Evolutionary conservation across 2,113 vertebrate species (phyloP).

Genomic region (Cnemophilus loriae): DNA sequence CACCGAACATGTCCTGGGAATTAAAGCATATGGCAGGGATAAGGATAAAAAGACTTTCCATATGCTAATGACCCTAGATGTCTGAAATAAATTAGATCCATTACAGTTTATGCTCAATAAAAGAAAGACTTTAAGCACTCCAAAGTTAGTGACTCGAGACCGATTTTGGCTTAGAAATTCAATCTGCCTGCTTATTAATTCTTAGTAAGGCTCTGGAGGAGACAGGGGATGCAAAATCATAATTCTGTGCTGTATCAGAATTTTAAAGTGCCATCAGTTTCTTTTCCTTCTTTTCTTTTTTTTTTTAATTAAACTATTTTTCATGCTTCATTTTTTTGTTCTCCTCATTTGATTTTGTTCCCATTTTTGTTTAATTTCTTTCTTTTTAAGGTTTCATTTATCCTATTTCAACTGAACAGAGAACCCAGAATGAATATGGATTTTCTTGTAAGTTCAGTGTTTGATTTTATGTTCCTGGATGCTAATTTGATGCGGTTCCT

Average conservation of each 20-base stretch:
- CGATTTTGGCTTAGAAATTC: constrained; percentile 83
- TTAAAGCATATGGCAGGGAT: constrained; percentile 77
- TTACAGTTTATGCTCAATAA: constrained; percentile 85
- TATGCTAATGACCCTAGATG: constrained; percentile 81
- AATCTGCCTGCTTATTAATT: constrained; percentile 82
- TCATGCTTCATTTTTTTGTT: constrained; percentile 78
- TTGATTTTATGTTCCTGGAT: constrained; percentile 75
- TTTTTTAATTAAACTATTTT: constrained; percentile 73
- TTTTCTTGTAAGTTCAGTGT: constrained; percentile 92
- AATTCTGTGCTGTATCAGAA: constrained; percentile 60
- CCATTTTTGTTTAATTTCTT: constrained; percentile 82
- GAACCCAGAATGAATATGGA: constrained; percentile 93
- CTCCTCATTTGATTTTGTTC: constrained; percentile 79
- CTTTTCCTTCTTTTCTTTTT: constrained; percentile 54
- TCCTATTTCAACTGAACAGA: constrained; percentile 93
- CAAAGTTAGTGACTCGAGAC: constrained; percentile 83
- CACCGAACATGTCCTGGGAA: constrained; percentile 70
- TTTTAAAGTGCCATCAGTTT: constrained; percentile 69
- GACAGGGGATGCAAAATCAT: constrained; percentile 76
- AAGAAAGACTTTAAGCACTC: constrained; percentile 85
- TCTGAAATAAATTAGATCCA: constrained; percentile 82
- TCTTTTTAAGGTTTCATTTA: constrained; percentile 95
- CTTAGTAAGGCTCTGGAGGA: constrained; percentile 77
- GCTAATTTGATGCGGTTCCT: constrained; percentile 41
- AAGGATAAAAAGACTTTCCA: constrained; percentile 73